Evolutionary conservation across 30 jellyfish, hydroid and myxozoan genomes (phyloP).

Genomic region (Cassiopea andromeda): DNA sequence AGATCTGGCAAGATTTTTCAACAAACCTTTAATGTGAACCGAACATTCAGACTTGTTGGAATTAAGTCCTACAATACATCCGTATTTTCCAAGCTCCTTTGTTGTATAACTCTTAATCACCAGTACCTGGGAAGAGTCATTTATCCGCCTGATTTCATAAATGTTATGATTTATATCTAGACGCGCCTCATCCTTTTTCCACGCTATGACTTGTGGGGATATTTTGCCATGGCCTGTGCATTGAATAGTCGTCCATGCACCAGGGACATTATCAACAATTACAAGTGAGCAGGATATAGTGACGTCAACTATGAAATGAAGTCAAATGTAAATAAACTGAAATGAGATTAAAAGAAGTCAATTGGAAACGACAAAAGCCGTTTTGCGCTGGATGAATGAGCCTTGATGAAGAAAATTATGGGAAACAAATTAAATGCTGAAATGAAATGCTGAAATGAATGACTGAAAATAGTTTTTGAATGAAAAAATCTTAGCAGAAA

Average conservation of each 20-base stretch:
- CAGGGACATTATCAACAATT: conserved; percentile 66
- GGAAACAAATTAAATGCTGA: too few species aligned
- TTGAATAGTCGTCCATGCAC: conserved; percentile 72
- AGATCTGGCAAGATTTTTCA: not conserved
- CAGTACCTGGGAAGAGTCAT: conserved; percentile 51
- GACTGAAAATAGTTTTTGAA: too few species aligned
- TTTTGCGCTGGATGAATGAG: not conserved
- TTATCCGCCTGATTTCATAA: conserved; percentile 23
- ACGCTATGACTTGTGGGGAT: conserved; percentile 67
- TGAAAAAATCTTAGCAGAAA: too few species aligned
- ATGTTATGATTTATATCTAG: conserved; percentile 14
- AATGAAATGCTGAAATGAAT: not conserved
- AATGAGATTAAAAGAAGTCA: conserved; percentile 2
- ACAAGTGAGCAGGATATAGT: conserved; percentile 64
- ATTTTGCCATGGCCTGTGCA: conserved; percentile 74
- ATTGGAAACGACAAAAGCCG: not conserved
- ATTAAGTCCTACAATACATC: conserved; percentile 75
- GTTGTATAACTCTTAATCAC: conserved; percentile 50
- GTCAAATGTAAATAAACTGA: not conserved
- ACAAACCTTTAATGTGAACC: conserved; percentile 66
- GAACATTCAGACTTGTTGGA: conserved; percentile 63
- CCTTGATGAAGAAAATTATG: not conserved
- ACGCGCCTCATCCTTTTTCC: conserved; percentile 72
- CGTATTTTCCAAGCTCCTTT: conserved; percentile 73
- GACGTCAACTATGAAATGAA: conserved; percentile 65